Base-by-base conservation (phyloP, 2,797 vertebrate genomes). In the Etheostoma nigrum region DNA sequence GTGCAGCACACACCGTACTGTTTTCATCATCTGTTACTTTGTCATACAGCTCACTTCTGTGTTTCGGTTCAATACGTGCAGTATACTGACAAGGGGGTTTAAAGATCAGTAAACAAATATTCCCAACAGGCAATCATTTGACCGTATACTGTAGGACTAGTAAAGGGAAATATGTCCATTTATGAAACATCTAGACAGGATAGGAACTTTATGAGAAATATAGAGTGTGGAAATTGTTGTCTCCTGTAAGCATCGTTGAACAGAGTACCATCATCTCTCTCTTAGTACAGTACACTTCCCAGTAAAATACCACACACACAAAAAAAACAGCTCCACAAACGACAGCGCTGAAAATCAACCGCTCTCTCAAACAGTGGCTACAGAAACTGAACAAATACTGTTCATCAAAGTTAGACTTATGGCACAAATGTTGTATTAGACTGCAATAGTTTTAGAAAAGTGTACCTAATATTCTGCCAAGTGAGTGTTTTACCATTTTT, bases 1-100 rank as follows among this genome's bases (percentile, higher is more conserved):
- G 67, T 7, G 66, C 1, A 58, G 67, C 47, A 13, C 52, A 67
- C n/a, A 72, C 58, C 57, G 30, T 15, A 44, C 57, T 77, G 66
- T 77, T 85, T 82, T 78, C 71, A 79, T 82, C 87, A 84, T 84
- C 64, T 72, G 49, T 85, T 74, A 66, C 57, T 40, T 54, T 72
- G 57, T 78, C 42, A 10, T 8, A 61, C 59, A 47, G 58, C 80
- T 67, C 70, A 36, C 48, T 63, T 52, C 67, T 33, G 67, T 70
- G 78, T 65, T 82, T 78, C 9, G 57, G 74, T 76, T 83, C 73
- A 80, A 42, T 74, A 70, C 33, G 60, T 19, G 49, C 19, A 45
- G 55, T 10, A 42, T 23, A 23, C 44, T 68, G 62, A 74, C 57
- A 47, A 21, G 2, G 4, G 21, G 48, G 27, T 51, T 62, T 58